Base-by-base conservation (phyloP, 2,888 invertebrate genomes). In the Sthenelais limicola region DNA sequence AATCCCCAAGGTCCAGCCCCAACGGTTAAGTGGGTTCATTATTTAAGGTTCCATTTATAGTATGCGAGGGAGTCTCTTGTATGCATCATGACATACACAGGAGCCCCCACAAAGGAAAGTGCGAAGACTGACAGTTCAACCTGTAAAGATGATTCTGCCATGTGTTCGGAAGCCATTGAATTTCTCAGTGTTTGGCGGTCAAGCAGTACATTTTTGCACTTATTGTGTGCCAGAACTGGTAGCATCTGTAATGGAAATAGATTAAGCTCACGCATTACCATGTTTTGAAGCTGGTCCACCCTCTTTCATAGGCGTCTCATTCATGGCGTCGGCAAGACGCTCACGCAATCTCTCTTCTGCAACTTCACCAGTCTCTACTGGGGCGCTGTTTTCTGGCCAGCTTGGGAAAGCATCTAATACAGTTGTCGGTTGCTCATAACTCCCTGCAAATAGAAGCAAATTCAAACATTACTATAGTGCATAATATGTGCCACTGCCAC, bases 261-360 rank as follows among this genome's bases (percentile, higher is more conserved):
- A 52, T 43, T 32, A 33, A 32, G 68, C 35, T 35, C 68, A 54
- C 38, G 62, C 49, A 58, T 71, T 70, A 71, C 71, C 71, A 21
- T 71, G 71, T 71, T 56, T 58, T 71, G 58, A 54, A 38, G 47
- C 62, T 26, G 33, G 58, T 18, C 58, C 58, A n/a, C 71, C 47
- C 28, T 71, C 71, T 62, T 71, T 71, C 56, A 62, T 62, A 24
- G 93, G 92, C 26, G 92, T 92, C 85, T 97, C 97, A 80, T 94
- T 91, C 97, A 97, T 97, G 70, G 97, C 97, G 85, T 97, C 97
- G 0, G 96, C 97, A 70, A 97, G 90, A 88, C 95, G 95, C 87
- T 96, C 96, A 79, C 92, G 91, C 21, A 97, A 90, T 82, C 94
- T 93, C 73, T 93, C 92, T 82, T 96, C 96, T 47, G 87, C 84